phyloP scores from a whole-genome alignment of 23 tunicate genomes.

The Ciona savignyi region DNA sequence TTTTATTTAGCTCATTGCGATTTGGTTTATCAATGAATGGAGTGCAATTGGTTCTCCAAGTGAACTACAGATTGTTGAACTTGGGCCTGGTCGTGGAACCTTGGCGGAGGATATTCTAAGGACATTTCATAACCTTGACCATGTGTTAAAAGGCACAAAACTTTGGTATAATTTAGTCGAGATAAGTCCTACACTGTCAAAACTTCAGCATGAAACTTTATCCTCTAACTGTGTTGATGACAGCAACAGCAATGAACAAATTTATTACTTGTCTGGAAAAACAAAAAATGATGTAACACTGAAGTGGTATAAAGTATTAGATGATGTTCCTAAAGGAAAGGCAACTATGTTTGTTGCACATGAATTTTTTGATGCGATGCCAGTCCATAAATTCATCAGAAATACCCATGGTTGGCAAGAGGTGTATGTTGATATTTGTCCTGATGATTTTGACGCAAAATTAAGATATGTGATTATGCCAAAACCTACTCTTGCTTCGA shows the following conservation, averaged over 20 bases:
- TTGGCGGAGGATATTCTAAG: conserved; percentile 60
- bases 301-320: conserved; percentile 17
- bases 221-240: not conserved
- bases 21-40: conserved; percentile 87
- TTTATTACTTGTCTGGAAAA: not conserved
- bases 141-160: conserved; percentile 14
- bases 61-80: conserved; percentile 50
- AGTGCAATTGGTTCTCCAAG: conserved; percentile 29
- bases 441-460: conserved; percentile 6
- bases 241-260: not conserved
- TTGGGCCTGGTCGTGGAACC: conserved; percentile 94
- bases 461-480: conserved; percentile 48
- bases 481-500: conserved; percentile 46
- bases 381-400: conserved; percentile 77
- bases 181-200: conserved; percentile 53
- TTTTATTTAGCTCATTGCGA: conserved; percentile 39
- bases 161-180: conserved; percentile 60
- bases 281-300: conserved; percentile 6
- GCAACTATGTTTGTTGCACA: conserved; percentile 67
- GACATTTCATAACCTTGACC: conserved; percentile 39
- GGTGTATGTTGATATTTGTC: conserved; percentile 52
- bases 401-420: conserved; percentile 60
- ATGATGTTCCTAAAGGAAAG: conserved; percentile 32
- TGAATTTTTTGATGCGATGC: conserved; percentile 96
- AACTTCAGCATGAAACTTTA: conserved; percentile 46